Evolutionary conservation across 2,113 vertebrate species (phyloP), one percentile per base, ranked within the genome.

Genomic region (Eudyptes chrysolophus): DNA sequence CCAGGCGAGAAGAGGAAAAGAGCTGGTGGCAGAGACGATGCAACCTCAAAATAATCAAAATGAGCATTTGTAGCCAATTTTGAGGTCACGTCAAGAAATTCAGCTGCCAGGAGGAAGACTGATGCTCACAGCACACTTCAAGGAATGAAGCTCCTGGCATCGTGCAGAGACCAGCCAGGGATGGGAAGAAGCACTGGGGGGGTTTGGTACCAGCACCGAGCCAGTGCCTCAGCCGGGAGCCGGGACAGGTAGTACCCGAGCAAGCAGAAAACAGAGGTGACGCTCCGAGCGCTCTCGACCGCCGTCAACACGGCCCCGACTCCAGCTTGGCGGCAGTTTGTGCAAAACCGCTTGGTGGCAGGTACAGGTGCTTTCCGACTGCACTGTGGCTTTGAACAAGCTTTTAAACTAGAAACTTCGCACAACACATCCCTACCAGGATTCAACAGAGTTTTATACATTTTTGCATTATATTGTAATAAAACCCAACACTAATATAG

Each of bases 281-380:
- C 4, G 8, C 36, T 61, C 24, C 0, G 75, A 64, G 75, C 18
- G 1, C 14, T 58, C 25, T 11, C 2, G 0, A 7, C 14, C 5
- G 1, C 51, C 1, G 0, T 1, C 55, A 4, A 66, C 38, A 25
- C 0, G 0, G 57, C 70, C 57, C 65, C 3, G 2, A n/a, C 25
- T 51, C 12, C 20, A 7, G n/a, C 55, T 64, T 24, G 2, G 10
- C 4, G 5, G 15, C 17, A 2, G 9, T 7, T 64, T n/a, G 46
- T 15, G 69, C 77, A 2, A 26, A 60, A 4, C 77, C 74, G 62
- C 44, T 44, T 10, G 10, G 14, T 1, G 55, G 30, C 76, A 65
- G 58, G 30, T 19, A 16, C 85, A n/a, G 57, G 11, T 8, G 32
- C 46, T 25, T 74, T 29, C 71, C 4, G 1, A 3, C 25, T 6